Evolutionary conservation across 1,140 invertebrate genomes (phyloP).

Genomic region (Dryas iulia): DNA sequence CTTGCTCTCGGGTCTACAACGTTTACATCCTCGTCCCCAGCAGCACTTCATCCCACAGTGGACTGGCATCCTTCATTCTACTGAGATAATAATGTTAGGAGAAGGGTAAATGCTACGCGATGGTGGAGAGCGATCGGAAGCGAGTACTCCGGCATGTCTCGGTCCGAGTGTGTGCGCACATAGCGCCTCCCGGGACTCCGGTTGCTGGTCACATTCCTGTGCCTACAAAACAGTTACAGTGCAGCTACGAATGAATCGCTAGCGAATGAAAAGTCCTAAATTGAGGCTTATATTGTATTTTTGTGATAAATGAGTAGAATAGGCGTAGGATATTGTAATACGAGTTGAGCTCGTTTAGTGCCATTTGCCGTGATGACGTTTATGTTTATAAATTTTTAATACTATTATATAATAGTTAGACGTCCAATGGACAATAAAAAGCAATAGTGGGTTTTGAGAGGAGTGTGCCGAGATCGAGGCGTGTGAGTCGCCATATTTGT

Average conservation of each 20-base stretch:
- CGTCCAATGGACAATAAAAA: slow-evolving; percentile 64
- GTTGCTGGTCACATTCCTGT: slow-evolving; percentile 60
- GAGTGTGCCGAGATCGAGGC: slow-evolving; percentile 38
- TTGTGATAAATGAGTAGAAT: slow-evolving; percentile 77
- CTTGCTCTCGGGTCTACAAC: slow-evolving; percentile 78
- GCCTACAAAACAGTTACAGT: slow-evolving; percentile 48
- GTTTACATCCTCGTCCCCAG: slow-evolving; percentile 37
- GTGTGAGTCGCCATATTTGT: slow-evolving; percentile 39
- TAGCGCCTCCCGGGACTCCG: slow-evolving; percentile 32
- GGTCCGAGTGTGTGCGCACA: slow-evolving; percentile 21
- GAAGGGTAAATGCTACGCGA: slow-evolving; percentile 35
- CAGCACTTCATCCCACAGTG: slow-evolving; percentile 57
- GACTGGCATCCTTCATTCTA: slow-evolving; percentile 78
- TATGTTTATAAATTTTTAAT: slow-evolving; percentile 49
- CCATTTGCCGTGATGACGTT: slow-evolving; percentile 68
- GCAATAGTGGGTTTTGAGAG: slow-evolving; percentile 34
- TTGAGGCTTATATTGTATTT: slow-evolving; percentile 67
- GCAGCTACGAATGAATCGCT: slow-evolving; percentile 38
- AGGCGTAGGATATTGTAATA: slow-evolving; percentile 59
- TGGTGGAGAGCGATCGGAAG: slow-evolving; percentile 34
- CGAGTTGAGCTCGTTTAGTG: slow-evolving; percentile 67
- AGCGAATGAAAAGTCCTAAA: slow-evolving; percentile 45
- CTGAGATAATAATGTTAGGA: slow-evolving; percentile 48
- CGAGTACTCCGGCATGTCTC: slow-evolving; percentile 36
- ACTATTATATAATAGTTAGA: slow-evolving; percentile 54